A percentile compares a stretch with the other conserved stretches of the same genome.
These are phyloP conservation scores for Heterochromis multidens DNA, from an alignment of 2,113 vertebrate species.

Conservation along the genomic window DNA sequence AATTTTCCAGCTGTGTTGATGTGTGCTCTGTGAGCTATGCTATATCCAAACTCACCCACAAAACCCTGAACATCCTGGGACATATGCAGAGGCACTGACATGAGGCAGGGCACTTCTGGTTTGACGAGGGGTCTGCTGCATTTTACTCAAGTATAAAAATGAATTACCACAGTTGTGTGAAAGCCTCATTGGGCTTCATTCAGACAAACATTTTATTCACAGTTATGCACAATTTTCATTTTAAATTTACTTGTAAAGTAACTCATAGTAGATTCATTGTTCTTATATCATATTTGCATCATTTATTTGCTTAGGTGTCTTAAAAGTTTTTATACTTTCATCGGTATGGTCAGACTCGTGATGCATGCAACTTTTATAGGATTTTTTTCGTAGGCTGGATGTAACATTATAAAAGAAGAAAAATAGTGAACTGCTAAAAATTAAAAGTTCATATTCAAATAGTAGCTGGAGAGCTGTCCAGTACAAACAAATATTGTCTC, in stretches of 20 bases:
- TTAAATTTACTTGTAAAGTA: neutral
- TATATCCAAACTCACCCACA: slow-evolving; percentile 20
- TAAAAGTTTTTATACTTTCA: neutral
- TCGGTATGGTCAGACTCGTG: neutral
- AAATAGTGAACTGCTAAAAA: neutral
- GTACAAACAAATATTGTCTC: neutral
- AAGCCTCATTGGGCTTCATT: slow-evolving; percentile 18
- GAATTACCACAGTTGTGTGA: neutral
- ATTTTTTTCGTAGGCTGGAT: neutral
- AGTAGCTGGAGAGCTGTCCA: neutral
- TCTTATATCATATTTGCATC: neutral
- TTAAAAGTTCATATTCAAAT: neutral
- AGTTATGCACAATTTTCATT: neutral
- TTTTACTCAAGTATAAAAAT: slow-evolving; percentile 30
- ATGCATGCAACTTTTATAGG: neutral
- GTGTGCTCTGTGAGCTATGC: slow-evolving; percentile 49
- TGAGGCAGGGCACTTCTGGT: slow-evolving; percentile 30
- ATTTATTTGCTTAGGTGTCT: neutral
- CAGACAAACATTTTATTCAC: neutral
- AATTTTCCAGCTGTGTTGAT: slow-evolving; percentile 50
- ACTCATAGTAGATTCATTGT: neutral
- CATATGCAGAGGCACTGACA: slow-evolving; percentile 2
- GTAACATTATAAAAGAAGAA: neutral
- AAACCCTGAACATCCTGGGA: slow-evolving; percentile 40
- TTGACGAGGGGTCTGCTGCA: slow-evolving; percentile 5